phyloP scores from a whole-genome alignment of 2,113 vertebrate genomes.

The Puffinus mauretanicus region DNA sequence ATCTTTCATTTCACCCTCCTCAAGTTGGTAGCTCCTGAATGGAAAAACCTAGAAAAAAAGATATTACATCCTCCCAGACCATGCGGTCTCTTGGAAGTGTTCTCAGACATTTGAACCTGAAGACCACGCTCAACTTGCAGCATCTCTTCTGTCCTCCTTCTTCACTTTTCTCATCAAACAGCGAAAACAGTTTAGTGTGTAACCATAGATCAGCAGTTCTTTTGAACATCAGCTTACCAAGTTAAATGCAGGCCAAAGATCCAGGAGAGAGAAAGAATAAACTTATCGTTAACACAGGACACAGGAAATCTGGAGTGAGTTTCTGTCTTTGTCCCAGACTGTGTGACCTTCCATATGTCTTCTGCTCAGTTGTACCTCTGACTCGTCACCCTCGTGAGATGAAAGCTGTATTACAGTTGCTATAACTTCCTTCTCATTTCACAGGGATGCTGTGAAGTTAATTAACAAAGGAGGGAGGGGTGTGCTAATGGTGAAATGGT shows the following conservation, averaged over 20 bases:
- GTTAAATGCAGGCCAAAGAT: not conserved
- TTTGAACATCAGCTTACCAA: not conserved
- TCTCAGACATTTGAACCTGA: not conserved
- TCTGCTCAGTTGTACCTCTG: not conserved
- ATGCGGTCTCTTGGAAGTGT: not conserved
- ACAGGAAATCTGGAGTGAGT: not conserved
- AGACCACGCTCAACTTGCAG: not conserved
- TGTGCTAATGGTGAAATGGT: not conserved
- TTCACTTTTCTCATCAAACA: not conserved
- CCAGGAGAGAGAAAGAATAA: not conserved
- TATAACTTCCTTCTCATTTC: not conserved
- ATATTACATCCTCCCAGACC: not conserved
- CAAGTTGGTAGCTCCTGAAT: not conserved
- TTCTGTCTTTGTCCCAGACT: not conserved
- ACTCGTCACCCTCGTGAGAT: not conserved
- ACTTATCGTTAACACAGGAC: not conserved
- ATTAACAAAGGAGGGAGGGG: not conserved
- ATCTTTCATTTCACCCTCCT: not conserved
- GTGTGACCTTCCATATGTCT: not conserved
- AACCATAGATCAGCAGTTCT: not conserved
- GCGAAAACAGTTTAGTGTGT: not conserved
- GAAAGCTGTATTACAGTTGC: not conserved
- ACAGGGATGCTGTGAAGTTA: constrained; percentile 14
- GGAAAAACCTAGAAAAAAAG: not conserved
- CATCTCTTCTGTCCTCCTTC: not conserved